Conservation (phyloP, 2,888 invertebrate genomes). For the Phyllotreta cruciferae region DNA sequence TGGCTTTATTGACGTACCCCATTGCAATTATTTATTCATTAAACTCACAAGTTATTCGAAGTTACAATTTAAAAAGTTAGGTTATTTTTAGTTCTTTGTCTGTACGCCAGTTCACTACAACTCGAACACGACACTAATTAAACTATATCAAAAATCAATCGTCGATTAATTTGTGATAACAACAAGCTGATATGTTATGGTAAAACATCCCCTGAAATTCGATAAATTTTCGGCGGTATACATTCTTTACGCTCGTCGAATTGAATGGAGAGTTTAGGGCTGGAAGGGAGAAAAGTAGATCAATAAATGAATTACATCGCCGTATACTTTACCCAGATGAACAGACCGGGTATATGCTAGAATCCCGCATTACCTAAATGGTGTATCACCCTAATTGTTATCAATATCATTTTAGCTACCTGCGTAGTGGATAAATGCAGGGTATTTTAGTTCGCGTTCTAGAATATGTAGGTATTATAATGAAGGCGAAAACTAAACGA, state of each 20-base stretch:
- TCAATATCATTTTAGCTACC: slow-evolving; percentile 1
- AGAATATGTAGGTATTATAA: too few species aligned
- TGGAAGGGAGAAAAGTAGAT: slow-evolving; percentile 56
- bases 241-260: slow-evolving; percentile 22
- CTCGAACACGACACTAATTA: neutral
- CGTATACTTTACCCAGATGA: slow-evolving; percentile 54
- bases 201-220: slow-evolving; percentile 1
- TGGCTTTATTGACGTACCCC: slow-evolving; percentile 3
- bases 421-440: slow-evolving; percentile 1
- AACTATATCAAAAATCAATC: neutral
- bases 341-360: slow-evolving; percentile 29
- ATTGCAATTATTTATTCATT: neutral
- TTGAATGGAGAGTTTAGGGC: slow-evolving; percentile 33
- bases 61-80: slow-evolving; percentile 35
- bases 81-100: slow-evolving; percentile 32
- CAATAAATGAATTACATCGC: slow-evolving; percentile 62
- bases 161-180: too few species aligned
- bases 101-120: neutral
- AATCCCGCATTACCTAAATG: slow-evolving; percentile 6
- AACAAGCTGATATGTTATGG: neutral
- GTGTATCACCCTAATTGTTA: slow-evolving; percentile 4
- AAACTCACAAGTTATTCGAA: neutral
- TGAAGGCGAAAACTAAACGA: too few species aligned
- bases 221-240: slow-evolving; percentile 17
- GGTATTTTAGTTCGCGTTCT: too few species aligned